Percentiles rank a stretch among this genome's conserved stretches.
Conservation (phyloP, 2,113 vertebrate genomes). For the Periophthalmus modestus region DNA sequence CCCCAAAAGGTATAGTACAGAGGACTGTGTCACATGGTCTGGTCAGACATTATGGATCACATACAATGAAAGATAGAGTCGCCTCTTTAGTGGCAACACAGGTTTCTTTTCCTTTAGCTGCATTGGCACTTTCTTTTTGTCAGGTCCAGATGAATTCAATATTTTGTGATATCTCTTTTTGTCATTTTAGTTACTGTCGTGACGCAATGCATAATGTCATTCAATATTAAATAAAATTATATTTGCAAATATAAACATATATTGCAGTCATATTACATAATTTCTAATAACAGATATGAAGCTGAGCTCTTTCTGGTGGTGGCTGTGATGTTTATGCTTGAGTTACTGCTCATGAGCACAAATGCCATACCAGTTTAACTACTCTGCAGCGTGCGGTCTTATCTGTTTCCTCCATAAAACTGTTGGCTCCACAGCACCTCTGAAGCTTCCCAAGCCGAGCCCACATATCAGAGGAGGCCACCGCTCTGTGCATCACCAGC, state of each 20-base stretch:
- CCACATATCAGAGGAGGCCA: constrained; percentile 72
- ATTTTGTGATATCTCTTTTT: not conserved
- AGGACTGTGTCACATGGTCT: not conserved
- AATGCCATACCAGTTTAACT: constrained; percentile 67
- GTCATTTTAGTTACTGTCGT: not conserved
- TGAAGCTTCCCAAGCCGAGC: constrained; percentile 68
- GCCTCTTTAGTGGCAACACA: not conserved
- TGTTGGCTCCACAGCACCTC: constrained; percentile 50
- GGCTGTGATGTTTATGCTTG: constrained; percentile 59
- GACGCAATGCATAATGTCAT: not conserved
- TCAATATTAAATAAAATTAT: not conserved
- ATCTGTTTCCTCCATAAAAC: constrained; percentile 69
- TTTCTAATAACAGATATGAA: constrained; percentile 4
- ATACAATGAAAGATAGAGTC: not conserved
- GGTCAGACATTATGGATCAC: not conserved
- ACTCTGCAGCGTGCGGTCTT: constrained; percentile 56
- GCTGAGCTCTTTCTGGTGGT: constrained; percentile 24
- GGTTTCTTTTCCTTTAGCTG: not conserved
- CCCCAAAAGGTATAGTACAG: constrained; percentile 87
- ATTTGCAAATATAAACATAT: not conserved
- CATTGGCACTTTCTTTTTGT: not conserved
- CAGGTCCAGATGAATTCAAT: not conserved
- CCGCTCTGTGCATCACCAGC: constrained; percentile 77
- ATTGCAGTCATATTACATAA: not conserved
- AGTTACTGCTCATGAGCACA: constrained; percentile 61